phyloP scores from a whole-genome alignment of 1,140 invertebrate species.

The Drosophila obscura region DNA sequence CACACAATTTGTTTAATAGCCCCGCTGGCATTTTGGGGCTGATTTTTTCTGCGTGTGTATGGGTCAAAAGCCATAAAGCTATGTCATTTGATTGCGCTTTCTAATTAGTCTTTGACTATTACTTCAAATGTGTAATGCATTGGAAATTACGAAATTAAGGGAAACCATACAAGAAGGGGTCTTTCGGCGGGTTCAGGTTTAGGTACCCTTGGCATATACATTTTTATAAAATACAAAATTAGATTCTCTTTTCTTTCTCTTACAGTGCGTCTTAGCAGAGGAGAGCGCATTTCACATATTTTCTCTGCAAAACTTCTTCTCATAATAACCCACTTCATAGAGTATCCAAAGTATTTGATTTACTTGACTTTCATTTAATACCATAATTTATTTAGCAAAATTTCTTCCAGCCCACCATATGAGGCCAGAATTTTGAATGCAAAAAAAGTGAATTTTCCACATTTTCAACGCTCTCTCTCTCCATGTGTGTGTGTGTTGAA shows the following conservation, averaged over 20 bases:
- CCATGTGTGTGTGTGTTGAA: not conserved
- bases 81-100: conserved; percentile 37
- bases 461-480: conserved; percentile 7
- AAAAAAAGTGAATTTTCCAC: conserved; percentile 22
- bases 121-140: conserved; percentile 4
- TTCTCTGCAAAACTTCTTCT: too few species aligned
- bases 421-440: conserved; percentile 14
- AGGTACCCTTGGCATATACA: too few species aligned
- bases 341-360: conserved; percentile 8
- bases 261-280: too few species aligned
- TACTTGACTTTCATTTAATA: conserved; percentile 3
- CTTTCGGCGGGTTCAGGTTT: too few species aligned
- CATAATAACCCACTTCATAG: too few species aligned
- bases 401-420: not conserved
- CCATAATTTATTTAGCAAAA: conserved; percentile 20
- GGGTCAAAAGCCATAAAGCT: conserved; percentile 23
- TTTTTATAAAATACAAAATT: too few species aligned
- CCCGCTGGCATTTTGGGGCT: conserved; percentile 11
- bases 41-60: not conserved
- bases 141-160: not conserved
- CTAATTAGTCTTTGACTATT: conserved; percentile 46
- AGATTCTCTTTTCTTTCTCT: too few species aligned
- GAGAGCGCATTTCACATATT: too few species aligned
- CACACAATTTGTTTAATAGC: conserved; percentile 17
- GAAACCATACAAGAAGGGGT: too few species aligned